These are phyloP conservation scores for Solenodon paradoxus DNA, from an alignment of 2,113 vertebrate genomes.

Conservation along the genomic window DNA sequence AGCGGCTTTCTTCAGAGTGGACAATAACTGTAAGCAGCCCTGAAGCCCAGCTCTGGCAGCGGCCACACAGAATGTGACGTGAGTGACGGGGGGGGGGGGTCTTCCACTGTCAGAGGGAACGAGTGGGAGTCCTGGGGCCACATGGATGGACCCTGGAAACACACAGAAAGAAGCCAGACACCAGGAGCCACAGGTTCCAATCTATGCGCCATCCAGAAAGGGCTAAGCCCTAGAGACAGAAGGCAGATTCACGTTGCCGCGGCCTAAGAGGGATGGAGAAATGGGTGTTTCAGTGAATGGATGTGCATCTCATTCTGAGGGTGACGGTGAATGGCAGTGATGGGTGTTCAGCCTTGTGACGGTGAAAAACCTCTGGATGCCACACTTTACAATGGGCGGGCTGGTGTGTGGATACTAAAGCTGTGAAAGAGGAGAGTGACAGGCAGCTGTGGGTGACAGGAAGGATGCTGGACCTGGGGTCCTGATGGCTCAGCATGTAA, in stretches of 20 bases:
- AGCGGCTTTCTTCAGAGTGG: neutral
- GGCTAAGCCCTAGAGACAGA: neutral
- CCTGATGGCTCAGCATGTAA: accelerated
- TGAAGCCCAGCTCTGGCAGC: too few relatives aligned
- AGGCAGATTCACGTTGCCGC: neutral
- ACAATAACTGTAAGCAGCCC: neutral
- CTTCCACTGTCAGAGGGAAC: too few relatives aligned
- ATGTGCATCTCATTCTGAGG: too few relatives aligned
- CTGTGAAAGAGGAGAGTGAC: neutral
- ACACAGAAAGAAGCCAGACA: neutral
- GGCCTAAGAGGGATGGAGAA: neutral
- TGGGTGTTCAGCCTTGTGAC: neutral
- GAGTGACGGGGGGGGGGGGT: too few relatives aligned
- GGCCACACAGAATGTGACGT: too few relatives aligned
- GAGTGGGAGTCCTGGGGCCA: too few relatives aligned
- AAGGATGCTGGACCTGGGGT: neutral
- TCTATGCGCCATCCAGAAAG: accelerated
- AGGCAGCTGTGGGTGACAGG: neutral
- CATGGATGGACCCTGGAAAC: too few relatives aligned
- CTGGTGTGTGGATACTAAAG: neutral
- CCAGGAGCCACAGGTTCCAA: neutral
- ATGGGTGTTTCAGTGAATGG: too few relatives aligned
- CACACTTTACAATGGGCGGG: neutral
- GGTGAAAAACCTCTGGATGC: neutral
- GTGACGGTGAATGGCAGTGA: too few relatives aligned